Evolutionary conservation across 2,797 vertebrate species (phyloP).

Genomic region (Channallabes apus): DNA sequence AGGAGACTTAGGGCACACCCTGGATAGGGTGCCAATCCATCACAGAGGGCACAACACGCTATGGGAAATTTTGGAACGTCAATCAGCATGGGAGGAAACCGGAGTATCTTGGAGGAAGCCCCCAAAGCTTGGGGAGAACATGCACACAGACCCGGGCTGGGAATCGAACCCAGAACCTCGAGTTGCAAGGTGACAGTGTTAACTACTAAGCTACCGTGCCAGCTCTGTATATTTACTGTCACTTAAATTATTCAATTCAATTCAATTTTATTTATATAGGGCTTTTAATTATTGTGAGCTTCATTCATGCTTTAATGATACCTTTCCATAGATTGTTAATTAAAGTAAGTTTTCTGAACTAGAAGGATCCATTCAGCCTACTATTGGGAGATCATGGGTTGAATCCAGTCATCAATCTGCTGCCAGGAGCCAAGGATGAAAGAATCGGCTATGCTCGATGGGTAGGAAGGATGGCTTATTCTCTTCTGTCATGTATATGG

Average conservation of each 20-base stretch:
- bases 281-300: background rate
- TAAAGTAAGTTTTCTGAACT: background rate
- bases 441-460: background rate
- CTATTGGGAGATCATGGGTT: background rate
- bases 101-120: too few relatives aligned
- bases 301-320: background rate
- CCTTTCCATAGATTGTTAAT: background rate
- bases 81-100: too few relatives aligned
- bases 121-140: too few relatives aligned
- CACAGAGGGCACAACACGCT: too few relatives aligned
- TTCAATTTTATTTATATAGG: too few relatives aligned
- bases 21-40: too few relatives aligned
- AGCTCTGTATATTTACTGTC: background rate
- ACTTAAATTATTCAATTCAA: background rate
- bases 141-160: too few relatives aligned
- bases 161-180: too few relatives aligned
- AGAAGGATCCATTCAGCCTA: background rate
- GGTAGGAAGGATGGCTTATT: background rate
- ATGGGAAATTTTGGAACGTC: too few relatives aligned
- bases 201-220: too few relatives aligned
- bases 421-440: background rate
- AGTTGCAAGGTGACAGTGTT: too few relatives aligned
- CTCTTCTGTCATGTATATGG: background rate
- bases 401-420: background rate
- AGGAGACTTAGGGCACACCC: too few relatives aligned